Evolutionary conservation across 2,888 invertebrate species (phyloP).

Genomic region (Plagodis dolabraria): DNA sequence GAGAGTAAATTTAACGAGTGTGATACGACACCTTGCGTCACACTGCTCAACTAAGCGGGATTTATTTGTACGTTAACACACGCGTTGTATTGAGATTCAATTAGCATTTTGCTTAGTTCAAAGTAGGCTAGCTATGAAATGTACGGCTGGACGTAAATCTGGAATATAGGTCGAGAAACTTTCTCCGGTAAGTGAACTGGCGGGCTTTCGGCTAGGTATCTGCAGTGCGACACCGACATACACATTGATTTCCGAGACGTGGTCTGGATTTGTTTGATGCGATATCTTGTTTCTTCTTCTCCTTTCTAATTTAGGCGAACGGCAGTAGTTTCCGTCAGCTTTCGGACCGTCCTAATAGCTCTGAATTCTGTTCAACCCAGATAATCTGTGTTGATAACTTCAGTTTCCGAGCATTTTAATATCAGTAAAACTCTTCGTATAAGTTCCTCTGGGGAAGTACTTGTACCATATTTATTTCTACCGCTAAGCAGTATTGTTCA

Average conservation of each 20-base stretch:
- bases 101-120: constrained; percentile 28
- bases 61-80: constrained; percentile 25
- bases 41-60: constrained; percentile 24
- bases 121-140: constrained; percentile 27
- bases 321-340: no score
- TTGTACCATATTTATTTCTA: no score
- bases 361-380: no score
- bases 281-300: not conserved
- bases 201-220: constrained; percentile 56
- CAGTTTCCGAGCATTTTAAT: no score
- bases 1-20: constrained; percentile 31
- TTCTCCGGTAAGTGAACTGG: constrained; percentile 54
- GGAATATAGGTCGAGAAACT: constrained; percentile 58
- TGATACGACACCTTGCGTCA: constrained; percentile 28
- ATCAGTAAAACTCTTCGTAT: no score
- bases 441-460: no score
- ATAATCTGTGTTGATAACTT: no score
- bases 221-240: constrained; percentile 70
- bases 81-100: constrained; percentile 26
- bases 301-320: no score
- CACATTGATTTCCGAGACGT: constrained; percentile 62
- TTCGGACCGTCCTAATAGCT: no score
- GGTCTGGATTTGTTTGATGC: constrained; percentile 41
- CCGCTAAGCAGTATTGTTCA: no score
- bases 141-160: constrained; percentile 39